These are phyloP conservation scores for Bothrops jararaca DNA, from an alignment of 2,113 vertebrate species.

Conservation along the genomic window DNA sequence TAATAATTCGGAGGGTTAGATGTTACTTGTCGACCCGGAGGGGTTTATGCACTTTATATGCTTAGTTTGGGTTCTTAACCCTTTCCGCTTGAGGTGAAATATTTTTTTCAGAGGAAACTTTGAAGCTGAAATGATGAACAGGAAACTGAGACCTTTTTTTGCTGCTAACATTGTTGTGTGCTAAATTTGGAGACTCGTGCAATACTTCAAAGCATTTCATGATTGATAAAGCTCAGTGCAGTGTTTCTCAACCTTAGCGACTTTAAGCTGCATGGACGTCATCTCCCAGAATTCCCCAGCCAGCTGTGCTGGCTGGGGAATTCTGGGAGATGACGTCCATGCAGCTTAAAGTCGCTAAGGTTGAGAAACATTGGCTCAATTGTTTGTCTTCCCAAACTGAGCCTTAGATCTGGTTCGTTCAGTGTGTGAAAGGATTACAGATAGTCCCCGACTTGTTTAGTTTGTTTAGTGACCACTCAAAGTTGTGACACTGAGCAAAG, in stretches of 20 bases:
- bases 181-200: constrained; percentile 65
- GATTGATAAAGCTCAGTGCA: constrained; percentile 52
- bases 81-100: constrained; percentile 56
- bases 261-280: background rate
- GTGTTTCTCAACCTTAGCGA: background rate
- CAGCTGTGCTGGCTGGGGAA: background rate
- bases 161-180: constrained; percentile 37
- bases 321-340: background rate
- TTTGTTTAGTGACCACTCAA: too few relatives aligned
- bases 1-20: background rate
- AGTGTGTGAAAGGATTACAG: too few relatives aligned
- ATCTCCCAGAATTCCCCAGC: background rate
- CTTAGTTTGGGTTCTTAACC: constrained; percentile 60
- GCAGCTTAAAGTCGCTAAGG: background rate
- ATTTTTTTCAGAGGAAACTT: constrained; percentile 67
- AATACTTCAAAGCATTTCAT: background rate
- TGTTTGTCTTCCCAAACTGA: constrained; percentile 13
- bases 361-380: background rate
- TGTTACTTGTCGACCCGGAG: background rate
- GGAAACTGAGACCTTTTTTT: constrained; percentile 67
- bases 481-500: too few relatives aligned
- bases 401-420: background rate
- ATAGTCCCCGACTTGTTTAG: too few relatives aligned
- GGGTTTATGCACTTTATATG: constrained; percentile 41
- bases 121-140: constrained; percentile 69